A percentile compares a stretch with the other conserved stretches of the same genome.
Evolutionary conservation across 2,888 invertebrate genomes (phyloP).

Genomic region (Rotaria sp.): DNA sequence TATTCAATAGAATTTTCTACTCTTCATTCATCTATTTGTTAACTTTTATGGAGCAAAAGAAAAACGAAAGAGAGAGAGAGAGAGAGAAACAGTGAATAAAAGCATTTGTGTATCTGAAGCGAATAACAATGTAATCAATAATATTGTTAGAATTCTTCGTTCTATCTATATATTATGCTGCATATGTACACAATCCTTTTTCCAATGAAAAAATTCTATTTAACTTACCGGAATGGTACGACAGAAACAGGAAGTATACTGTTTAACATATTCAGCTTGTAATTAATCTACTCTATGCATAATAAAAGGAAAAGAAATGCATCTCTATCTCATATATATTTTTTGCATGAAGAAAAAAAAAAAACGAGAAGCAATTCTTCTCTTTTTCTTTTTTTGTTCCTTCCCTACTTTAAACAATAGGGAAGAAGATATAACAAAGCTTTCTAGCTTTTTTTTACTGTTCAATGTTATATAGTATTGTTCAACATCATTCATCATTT

Average conservation of each 20-base stretch:
- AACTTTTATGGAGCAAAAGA: background rate
- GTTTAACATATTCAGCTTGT: background rate
- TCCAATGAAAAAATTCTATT: background rate
- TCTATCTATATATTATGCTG: background rate
- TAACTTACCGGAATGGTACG: background rate
- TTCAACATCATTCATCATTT: constrained; percentile 4
- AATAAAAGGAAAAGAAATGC: background rate
- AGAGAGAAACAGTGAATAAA: too few relatives aligned
- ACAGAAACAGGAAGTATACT: background rate
- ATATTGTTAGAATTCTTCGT: background rate
- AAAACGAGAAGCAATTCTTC: background rate
- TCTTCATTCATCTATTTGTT: background rate
- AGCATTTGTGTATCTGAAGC: background rate
- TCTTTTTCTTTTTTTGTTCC: background rate
- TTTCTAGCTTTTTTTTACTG: background rate
- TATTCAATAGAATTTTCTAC: background rate
- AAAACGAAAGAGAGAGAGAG: background rate
- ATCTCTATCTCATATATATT: background rate
- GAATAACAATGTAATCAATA: background rate
- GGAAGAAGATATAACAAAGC: background rate
- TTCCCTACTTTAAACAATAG: background rate
- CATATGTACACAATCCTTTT: background rate
- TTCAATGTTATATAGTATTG: background rate
- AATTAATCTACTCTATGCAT: background rate
- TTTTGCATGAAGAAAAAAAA: background rate